Evolutionary conservation across 2,113 vertebrate genomes (phyloP), one percentile per base, ranked within the genome.

Genomic region (Cryptoleucopteryx plumbea): DNA sequence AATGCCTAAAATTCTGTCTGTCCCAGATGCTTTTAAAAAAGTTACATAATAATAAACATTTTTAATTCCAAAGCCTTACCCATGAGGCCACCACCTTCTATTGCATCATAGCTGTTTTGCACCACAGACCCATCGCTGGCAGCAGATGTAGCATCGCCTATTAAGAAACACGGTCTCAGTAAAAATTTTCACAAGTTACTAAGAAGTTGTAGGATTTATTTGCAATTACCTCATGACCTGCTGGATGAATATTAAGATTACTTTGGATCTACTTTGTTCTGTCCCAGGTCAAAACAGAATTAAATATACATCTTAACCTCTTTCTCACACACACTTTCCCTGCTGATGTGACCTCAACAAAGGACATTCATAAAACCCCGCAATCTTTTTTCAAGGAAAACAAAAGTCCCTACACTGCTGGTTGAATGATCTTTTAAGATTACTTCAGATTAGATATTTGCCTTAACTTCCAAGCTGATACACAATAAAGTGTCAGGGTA

Each of bases 51-150:
- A 68, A 22, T 12, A 75, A 87, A 32, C 8, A 59, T 20, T 50
- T 93, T 91, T 90, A 70, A 83, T 93, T 79, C 80, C 72, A 86
- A 90, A 92, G 70, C 83, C 98, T 98, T 98, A 99, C 99, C 98
- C 97, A 98, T 98, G 95, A 98, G 97, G 96, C 98, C 98, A 90
- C 98, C 98, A 59, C 98, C 98, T 98, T 99, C 99, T 97, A 99
- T 97, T 42, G 99, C 97, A 96, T 99, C 99, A 4, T 98, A 99
- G 97, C 96, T 99, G 97, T 98, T 99, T 26, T 98, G 97, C 81
- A 97, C 92, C 71, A 88, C 95, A 48, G 98, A 96, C 77, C 97
- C 98, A 87, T 99, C 98, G 62, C 97, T 98, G 90, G 98, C 88
- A 97, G 97, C 79, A 86, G 97, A 96, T 43, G 67, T 22, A 61